Evolutionary conservation across 2,888 invertebrate species (phyloP), one percentile per base, ranked within the genome.

Genomic region (Apomyelois bistriatella): DNA sequence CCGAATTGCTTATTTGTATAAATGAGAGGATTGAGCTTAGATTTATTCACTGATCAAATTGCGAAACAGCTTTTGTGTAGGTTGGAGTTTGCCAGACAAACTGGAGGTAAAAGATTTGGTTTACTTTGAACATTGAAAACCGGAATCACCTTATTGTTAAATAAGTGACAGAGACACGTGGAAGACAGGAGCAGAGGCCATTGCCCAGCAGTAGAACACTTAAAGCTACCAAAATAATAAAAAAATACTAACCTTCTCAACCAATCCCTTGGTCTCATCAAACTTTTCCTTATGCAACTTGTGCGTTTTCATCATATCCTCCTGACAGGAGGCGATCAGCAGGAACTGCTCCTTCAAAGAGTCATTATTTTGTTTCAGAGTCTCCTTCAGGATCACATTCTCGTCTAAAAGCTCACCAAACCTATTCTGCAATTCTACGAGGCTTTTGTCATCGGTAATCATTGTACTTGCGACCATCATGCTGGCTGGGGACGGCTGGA

Each of bases 321-420:
- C 92, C 63, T 94, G 93, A 81, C 94, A 94, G 0, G 85, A 86
- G 0, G 91, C 86, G 37, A 95, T 88, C 47, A 91, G 85, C 32
- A 91, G 80, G 60, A 93, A 93, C 74, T 94, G 94, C 43, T 93
- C 91, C 65, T 93, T 94, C 92, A 94, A 92, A 0, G 92, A 92
- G 42, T 92, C 81, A 62, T 94, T 94, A 68, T 94, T 94, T 62
- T 93, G 92, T 15, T 91, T 88, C 36, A 95, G 73, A 0, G 93
- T 93, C 60, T 94, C 94, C 70, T 91, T 91, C 36, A 94, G 71
- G 22, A 91, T 85, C 0, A 86, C 67, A 66, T 93, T 93, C 68
- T 93, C 93, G 58, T 92, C 91, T 0, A 92, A 70, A 0, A 93
- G 65, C 48, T 92, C 91, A 0, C 85, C 88, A 53, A 93, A 86